Base-by-base conservation (phyloP, 2,113 vertebrate species). In the Leptobrachium ailaonicum region DNA sequence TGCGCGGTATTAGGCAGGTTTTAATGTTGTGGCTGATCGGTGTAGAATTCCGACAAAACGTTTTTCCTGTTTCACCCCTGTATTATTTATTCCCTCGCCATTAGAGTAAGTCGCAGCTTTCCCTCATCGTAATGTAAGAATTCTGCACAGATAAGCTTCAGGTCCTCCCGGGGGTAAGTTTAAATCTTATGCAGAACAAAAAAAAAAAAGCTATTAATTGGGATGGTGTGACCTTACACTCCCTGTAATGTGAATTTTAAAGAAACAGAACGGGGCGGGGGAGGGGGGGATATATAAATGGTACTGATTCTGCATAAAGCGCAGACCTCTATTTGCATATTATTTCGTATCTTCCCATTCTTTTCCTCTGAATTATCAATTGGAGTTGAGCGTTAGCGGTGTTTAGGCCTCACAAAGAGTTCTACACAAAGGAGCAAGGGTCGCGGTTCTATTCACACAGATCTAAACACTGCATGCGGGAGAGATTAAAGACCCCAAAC, bases 111-210 rank as follows among this genome's bases (percentile, higher is more conserved):
- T 50, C 3, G 41, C n/a, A 40, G 41, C 76, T 10, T 54, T n/a
- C 41, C 43, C 54, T 20, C 70, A n/a, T 4, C 68, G 54, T 77
- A 54, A 77, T 70, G 54, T 62, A 70, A 58, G 76, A 41, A 10
- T 77, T 77, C 66, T 77, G 7, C 32, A 64, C 68, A 64, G 62
- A 79, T 8, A 63, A 79, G 42, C 72, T 64, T 60, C 12, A 60
- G 58, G 44, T 54, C 60, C 69, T 58, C 32, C 60, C 7, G 77
- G 60, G 20, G 68, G 69, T 60, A 20, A 32, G 47, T 50, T 45
- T 54, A 4, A 72, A 72, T 58, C 44, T 47, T 70, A 42, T 66
- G 69, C 77, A 54, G 77, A 79, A 79, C 69, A 50, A 72, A 68
- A 67, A 45, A 67, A 45, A 69, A 50, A 44, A 43, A 41, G 47